Conservation (phyloP, 2,888 invertebrate genomes). For the Cosmorhoe ocellata region DNA sequence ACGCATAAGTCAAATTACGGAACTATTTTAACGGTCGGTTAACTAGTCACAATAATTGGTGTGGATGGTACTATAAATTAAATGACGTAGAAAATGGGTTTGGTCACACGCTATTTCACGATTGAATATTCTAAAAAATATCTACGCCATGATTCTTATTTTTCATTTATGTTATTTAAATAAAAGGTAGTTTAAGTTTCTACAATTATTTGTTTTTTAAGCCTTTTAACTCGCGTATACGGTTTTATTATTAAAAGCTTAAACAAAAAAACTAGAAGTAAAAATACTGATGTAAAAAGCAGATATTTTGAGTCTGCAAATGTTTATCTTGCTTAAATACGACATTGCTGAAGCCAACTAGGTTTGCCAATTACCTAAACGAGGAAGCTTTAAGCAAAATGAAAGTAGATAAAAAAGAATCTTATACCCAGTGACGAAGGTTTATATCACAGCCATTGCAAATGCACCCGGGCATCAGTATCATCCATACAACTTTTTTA, state of each 20-base stretch:
- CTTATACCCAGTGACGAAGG: slow-evolving; percentile 71
- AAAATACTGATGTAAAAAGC: neutral
- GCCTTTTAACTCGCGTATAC: no score
- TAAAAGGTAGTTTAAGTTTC: no score
- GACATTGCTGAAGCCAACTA: slow-evolving; percentile 8
- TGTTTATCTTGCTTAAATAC: slow-evolving; percentile 2
- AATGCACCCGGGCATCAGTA: slow-evolving; percentile 71
- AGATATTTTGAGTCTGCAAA: neutral
- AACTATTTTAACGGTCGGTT: slow-evolving; percentile 51
- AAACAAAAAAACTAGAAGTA: no score
- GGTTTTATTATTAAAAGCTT: no score
- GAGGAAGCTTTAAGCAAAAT: slow-evolving; percentile 47
- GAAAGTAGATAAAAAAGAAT: slow-evolving; percentile 36
- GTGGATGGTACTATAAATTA: slow-evolving; percentile 43
- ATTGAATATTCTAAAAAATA: neutral
- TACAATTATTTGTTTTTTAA: no score
- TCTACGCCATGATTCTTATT: no score
- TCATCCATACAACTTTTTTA: slow-evolving; percentile 60
- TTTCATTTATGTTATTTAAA: no score
- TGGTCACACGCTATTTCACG: slow-evolving; percentile 9
- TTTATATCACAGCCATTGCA: slow-evolving; percentile 74
- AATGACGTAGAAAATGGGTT: slow-evolving; percentile 32
- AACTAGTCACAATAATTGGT: slow-evolving; percentile 49
- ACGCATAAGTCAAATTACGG: slow-evolving; percentile 39
- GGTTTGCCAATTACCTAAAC: slow-evolving; percentile 19